Evolutionary conservation across 2,888 invertebrate genomes (phyloP).

Genomic region (Rhodophaea formosa): DNA sequence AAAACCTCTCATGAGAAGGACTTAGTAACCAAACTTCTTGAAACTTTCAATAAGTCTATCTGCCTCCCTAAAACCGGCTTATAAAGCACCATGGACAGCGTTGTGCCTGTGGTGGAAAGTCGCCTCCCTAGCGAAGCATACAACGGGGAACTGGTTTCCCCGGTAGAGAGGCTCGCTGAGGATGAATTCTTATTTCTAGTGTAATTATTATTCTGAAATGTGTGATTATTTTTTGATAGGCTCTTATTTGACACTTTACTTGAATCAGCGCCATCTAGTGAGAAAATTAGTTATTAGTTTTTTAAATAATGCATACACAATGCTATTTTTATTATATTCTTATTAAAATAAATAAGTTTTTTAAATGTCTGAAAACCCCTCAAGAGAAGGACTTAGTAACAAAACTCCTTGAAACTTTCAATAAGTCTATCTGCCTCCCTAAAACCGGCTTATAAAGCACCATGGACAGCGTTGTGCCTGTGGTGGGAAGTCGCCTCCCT

Average conservation of each 20-base stretch:
- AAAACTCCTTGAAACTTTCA: slow-evolving; percentile 41
- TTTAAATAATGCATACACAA: no score
- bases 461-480: slow-evolving; percentile 85
- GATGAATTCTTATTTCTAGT: no score
- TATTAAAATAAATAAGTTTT: no score
- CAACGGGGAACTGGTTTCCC: slow-evolving; percentile 61
- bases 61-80: slow-evolving; percentile 88
- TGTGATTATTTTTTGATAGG: no score
- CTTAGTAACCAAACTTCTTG: slow-evolving; percentile 28
- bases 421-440: slow-evolving; percentile 85
- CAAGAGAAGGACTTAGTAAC: background rate
- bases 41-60: slow-evolving; percentile 73
- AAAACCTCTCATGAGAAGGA: no score
- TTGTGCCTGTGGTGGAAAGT: slow-evolving; percentile 83
- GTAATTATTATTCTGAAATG: no score
- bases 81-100: slow-evolving; percentile 87
- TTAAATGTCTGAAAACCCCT: no score
- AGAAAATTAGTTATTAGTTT: no score
- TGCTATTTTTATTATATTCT: no score
- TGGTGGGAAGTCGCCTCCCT: slow-evolving; percentile 85
- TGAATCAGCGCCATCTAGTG: no score
- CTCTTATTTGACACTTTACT: no score
- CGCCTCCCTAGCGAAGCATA: slow-evolving; percentile 86
- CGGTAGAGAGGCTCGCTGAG: slow-evolving; percentile 79
- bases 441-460: slow-evolving; percentile 87